Evolutionary conservation across 2,888 invertebrate genomes (phyloP).

Genomic region (Plebejus argus): DNA sequence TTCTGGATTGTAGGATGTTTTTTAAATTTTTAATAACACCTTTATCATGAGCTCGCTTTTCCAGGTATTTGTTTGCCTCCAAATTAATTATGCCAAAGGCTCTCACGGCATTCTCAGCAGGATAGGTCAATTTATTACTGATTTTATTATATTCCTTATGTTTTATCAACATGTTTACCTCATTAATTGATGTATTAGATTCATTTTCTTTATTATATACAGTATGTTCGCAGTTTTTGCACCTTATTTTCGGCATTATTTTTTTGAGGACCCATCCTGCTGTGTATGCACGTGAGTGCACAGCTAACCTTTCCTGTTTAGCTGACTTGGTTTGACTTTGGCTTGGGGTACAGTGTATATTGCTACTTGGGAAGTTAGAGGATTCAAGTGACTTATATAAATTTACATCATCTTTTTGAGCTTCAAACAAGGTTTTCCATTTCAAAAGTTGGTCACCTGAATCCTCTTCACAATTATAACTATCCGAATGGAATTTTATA

Average conservation of each 20-base stretch:
- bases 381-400: slow-evolving; percentile 33
- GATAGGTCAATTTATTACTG: slow-evolving; percentile 39
- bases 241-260: slow-evolving; percentile 37
- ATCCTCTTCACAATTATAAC: slow-evolving; percentile 44
- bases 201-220: slow-evolving; percentile 23
- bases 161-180: not conserved
- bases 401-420: not conserved
- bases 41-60: slow-evolving; percentile 31
- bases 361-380: not conserved
- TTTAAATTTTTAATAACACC: slow-evolving; percentile 37
- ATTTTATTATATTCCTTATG: slow-evolving; percentile 40
- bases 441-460: slow-evolving; percentile 33
- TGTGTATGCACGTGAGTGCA: slow-evolving; percentile 45
- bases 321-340: slow-evolving; percentile 20
- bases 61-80: slow-evolving; percentile 43
- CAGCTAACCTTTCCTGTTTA: slow-evolving; percentile 39
- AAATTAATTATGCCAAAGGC: slow-evolving; percentile 38
- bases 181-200: not conserved
- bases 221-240: slow-evolving; percentile 34
- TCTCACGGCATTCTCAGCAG: slow-evolving; percentile 41
- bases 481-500: slow-evolving; percentile 41
- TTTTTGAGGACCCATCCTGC: slow-evolving; percentile 43
- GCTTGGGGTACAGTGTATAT: not conserved
- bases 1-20: slow-evolving; percentile 37
- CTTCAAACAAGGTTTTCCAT: slow-evolving; percentile 13